Conservation (phyloP, 2,888 invertebrate genomes). For the Argyresthia albistria region DNA sequence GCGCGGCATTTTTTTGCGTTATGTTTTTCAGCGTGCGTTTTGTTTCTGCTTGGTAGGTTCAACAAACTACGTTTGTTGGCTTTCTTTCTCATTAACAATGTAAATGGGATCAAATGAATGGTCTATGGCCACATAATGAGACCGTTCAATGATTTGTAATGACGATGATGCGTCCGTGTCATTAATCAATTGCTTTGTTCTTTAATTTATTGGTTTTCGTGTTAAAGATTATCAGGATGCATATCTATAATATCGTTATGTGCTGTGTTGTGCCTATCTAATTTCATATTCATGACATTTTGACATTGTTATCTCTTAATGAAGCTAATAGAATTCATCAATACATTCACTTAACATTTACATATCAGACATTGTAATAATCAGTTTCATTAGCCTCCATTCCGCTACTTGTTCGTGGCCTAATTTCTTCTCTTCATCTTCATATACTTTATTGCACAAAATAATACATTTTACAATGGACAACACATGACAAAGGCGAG, state of each 20-base stretch:
- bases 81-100: constrained; percentile 8
- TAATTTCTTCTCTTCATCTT: too few relatives aligned
- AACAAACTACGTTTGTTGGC: constrained; percentile 3
- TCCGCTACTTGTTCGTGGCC: too few relatives aligned
- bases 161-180: neutral
- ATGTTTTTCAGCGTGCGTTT: neutral
- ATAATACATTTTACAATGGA: too few relatives aligned
- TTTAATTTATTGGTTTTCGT: neutral
- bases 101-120: constrained; percentile 7
- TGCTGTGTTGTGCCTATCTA: neutral
- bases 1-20: neutral
- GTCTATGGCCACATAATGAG: constrained; percentile 8
- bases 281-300: neutral
- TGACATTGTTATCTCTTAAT: too few relatives aligned
- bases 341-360: too few relatives aligned
- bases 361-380: too few relatives aligned
- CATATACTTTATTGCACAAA: too few relatives aligned
- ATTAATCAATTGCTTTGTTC: constrained; percentile 2
- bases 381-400: too few relatives aligned
- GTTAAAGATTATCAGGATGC: constrained; percentile 1
- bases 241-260: neutral
- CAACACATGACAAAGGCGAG: too few relatives aligned
- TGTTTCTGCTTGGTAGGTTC: constrained; percentile 2
- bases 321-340: too few relatives aligned
- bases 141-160: constrained; percentile 7